phyloP scores from a whole-genome alignment of 2,113 vertebrate genomes.

The Atlantisia rogersi region DNA sequence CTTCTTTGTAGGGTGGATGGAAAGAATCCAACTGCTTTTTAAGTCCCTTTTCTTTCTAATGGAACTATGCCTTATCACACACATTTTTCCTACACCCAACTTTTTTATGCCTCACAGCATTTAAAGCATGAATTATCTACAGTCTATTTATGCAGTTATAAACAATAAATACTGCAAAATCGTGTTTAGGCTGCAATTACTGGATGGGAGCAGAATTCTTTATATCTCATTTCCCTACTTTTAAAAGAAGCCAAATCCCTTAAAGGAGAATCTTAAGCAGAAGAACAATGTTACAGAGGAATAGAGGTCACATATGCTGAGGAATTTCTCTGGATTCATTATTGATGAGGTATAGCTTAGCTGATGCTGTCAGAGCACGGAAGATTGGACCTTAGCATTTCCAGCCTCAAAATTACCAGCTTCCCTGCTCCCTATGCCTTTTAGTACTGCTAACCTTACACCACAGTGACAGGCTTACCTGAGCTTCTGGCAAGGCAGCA shows the following conservation, averaged over 20 bases:
- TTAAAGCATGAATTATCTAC: constrained; percentile 18
- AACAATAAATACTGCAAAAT: constrained; percentile 34
- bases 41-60: constrained; percentile 36
- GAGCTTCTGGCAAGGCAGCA: background rate
- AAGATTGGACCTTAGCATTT: background rate
- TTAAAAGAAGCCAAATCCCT: background rate
- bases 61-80: constrained; percentile 14
- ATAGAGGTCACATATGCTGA: background rate
- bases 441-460: background rate
- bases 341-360: background rate
- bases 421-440: background rate
- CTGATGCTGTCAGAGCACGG: background rate
- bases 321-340: background rate
- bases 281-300: background rate
- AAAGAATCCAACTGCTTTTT: constrained; percentile 69
- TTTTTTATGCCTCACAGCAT: background rate
- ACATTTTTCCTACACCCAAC: background rate
- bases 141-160: constrained; percentile 7
- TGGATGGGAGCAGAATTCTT: background rate
- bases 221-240: background rate
- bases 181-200: background rate
- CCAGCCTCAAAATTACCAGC: background rate
- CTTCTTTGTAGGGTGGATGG: constrained; percentile 71
- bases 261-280: background rate
- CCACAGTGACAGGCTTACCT: background rate